Conservation (phyloP, 2,888 invertebrate species). For the Ochropleura plecta region DNA sequence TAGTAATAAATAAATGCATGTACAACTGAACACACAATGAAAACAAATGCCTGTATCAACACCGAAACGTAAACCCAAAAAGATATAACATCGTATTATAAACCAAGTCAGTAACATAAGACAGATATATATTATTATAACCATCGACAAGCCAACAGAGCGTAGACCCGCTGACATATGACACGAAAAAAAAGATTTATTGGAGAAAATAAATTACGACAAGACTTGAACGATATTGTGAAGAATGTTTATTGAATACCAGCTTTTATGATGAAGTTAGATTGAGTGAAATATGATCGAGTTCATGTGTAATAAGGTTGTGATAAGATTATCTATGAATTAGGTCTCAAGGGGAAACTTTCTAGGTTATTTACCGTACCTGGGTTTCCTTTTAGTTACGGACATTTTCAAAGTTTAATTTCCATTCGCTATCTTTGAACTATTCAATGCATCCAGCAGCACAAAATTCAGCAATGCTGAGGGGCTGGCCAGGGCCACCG, state of each 20-base stretch:
- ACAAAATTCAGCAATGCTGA: too few relatives aligned
- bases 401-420: too few relatives aligned
- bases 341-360: background rate
- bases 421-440: too few relatives aligned
- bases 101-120: conserved; percentile 13
- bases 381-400: too few relatives aligned
- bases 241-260: conserved; percentile 32
- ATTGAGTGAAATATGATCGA: conserved; percentile 13
- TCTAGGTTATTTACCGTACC: background rate
- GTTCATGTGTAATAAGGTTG: background rate
- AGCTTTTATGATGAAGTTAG: conserved; percentile 19
- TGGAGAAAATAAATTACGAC: conserved; percentile 40
- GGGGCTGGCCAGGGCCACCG: too few relatives aligned
- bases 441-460: too few relatives aligned
- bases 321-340: conserved; percentile 5
- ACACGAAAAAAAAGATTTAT: conserved; percentile 36
- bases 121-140: conserved; percentile 8
- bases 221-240: conserved; percentile 23
- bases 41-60: background rate
- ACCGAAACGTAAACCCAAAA: conserved; percentile 5
- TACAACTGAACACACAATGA: background rate
- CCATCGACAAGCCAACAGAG: conserved; percentile 19
- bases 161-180: conserved; percentile 29
- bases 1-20: background rate
- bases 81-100: conserved; percentile 10